Conservation (phyloP, 2,113 vertebrate species). For the Hepsetus odoe region DNA sequence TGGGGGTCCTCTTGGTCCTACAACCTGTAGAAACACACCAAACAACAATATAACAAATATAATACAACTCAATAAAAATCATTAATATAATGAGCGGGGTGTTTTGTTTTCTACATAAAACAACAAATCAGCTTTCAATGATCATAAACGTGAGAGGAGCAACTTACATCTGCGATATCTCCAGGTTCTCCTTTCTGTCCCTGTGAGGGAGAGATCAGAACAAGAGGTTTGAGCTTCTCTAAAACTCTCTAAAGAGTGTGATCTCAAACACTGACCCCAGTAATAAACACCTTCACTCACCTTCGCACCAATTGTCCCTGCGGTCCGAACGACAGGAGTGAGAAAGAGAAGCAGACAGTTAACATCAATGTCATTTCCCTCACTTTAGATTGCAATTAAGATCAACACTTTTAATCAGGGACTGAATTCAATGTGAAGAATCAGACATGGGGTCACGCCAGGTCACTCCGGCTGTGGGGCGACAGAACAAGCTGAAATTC, state of each 20-base stretch:
- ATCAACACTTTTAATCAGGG: neutral
- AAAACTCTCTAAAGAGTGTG: neutral
- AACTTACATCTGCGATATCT: conserved; percentile 91
- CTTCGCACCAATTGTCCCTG: conserved; percentile 82
- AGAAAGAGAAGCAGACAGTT: conserved; percentile 48
- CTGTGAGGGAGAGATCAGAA: conserved; percentile 64
- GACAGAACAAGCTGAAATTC: neutral
- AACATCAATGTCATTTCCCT: neutral
- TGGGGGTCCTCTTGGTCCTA: conserved; percentile 89
- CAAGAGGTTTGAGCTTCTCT: neutral
- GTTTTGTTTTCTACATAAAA: neutral
- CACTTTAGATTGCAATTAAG: neutral
- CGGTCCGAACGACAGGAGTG: conserved; percentile 47
- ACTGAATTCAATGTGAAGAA: no score
- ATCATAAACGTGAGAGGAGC: no score
- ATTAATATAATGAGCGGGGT: neutral
- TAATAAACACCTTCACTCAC: conserved; percentile 70
- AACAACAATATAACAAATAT: neutral
- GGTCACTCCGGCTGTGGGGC: neutral
- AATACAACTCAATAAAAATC: neutral
- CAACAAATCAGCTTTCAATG: neutral
- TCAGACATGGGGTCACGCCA: neutral
- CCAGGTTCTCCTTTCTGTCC: conserved; percentile 95
- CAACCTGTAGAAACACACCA: conserved; percentile 71
- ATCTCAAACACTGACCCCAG: no score